These are phyloP conservation scores for Oxystoma pomonae DNA, from an alignment of 2,888 invertebrate genomes.

Conservation along the genomic window DNA sequence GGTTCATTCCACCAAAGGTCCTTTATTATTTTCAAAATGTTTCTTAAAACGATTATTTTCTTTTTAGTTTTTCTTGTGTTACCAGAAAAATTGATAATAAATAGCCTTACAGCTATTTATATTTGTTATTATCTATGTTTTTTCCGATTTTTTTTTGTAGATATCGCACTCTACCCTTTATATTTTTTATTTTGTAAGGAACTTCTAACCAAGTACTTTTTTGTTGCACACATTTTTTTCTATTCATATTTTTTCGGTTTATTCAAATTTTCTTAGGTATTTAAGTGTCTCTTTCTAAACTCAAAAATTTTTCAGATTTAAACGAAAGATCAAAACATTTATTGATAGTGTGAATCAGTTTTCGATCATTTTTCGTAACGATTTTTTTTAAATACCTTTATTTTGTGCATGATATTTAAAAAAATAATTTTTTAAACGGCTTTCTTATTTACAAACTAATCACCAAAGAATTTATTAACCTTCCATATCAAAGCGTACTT, in stretches of 20 bases:
- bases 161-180: background rate
- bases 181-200: background rate
- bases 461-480: background rate
- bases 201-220: background rate
- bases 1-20: no score
- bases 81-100: background rate
- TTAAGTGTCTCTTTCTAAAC: background rate
- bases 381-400: conserved; percentile 20
- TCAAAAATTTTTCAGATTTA: background rate
- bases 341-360: background rate
- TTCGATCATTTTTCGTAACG: background rate
- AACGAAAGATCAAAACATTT: background rate
- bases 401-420: conserved; percentile 18
- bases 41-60: background rate
- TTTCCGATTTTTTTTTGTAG: background rate
- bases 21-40: background rate
- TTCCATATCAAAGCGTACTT: background rate
- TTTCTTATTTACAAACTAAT: no score
- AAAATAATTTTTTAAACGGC: background rate
- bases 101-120: background rate
- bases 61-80: background rate
- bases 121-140: background rate
- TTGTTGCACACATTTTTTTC: background rate
- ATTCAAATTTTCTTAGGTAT: background rate
- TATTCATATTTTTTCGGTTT: background rate